These are phyloP conservation scores for Pyrochroa serraticornis DNA, from an alignment of 2,888 invertebrate species.

Conservation along the genomic window DNA sequence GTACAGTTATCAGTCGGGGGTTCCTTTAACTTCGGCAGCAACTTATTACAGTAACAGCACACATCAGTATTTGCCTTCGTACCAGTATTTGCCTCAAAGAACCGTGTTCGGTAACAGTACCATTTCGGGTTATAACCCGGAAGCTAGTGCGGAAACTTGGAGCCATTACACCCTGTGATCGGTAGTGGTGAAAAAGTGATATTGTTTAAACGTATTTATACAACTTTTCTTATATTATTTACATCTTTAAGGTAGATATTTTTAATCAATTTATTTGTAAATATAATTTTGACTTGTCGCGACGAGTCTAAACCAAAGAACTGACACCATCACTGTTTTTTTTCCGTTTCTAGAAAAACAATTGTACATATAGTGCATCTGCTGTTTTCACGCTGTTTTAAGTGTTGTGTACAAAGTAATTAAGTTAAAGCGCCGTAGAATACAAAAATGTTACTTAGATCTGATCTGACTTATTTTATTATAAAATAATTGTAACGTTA, in stretches of 20 bases:
- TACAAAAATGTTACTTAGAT: too few relatives aligned
- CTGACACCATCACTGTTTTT: too few relatives aligned
- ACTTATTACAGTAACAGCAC: constrained; percentile 48
- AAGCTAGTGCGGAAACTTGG: constrained; percentile 50
- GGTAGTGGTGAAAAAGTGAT: background rate
- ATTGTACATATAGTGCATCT: background rate
- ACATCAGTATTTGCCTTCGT: constrained; percentile 55
- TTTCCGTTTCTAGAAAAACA: too few relatives aligned
- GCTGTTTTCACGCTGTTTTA: constrained; percentile 13
- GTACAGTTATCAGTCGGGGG: constrained; percentile 43
- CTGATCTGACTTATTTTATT: too few relatives aligned
- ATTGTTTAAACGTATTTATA: too few relatives aligned
- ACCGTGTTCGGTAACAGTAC: constrained; percentile 47
- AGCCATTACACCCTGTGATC: constrained; percentile 39
- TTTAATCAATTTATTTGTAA: background rate
- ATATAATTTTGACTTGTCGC: too few relatives aligned
- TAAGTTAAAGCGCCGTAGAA: background rate
- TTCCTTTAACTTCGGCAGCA: constrained; percentile 39
- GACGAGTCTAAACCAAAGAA: too few relatives aligned
- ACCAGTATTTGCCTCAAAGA: constrained; percentile 56
- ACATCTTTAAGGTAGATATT: background rate
- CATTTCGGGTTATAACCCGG: constrained; percentile 42
- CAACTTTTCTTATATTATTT: too few relatives aligned
- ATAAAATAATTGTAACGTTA: too few relatives aligned
- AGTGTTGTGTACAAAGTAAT: constrained; percentile 12